Base-by-base conservation (phyloP, 1,140 invertebrate genomes). In the Micrasema minimum region DNA sequence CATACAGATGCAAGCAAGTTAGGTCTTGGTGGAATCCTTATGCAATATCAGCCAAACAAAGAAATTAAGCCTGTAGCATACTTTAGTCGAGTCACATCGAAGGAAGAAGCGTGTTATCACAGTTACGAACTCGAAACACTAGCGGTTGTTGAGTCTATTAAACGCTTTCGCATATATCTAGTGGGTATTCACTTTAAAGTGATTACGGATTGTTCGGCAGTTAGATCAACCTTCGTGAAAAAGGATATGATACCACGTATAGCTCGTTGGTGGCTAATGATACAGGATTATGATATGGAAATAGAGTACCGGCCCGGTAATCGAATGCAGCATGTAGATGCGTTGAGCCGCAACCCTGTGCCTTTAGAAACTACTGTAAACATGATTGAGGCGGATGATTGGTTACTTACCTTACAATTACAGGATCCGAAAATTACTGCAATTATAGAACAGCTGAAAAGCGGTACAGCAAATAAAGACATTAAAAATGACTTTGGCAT, bases 71-170 rank as follows among this genome's bases (percentile, higher is more conserved):
- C 80, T 0, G 61, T 81, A 9, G 76, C 75, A 6, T 82, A 79
- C 57, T 80, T 70, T 70, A 81, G 77, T 62, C 51, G 77, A 12
- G 65, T 77, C 18, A 81, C 79, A 1, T 74, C 75, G 20, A 26
- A 65, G 68, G 22, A 78, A 61, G 66, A 77, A 77, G 61, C 72
- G n/a, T 75, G 72, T 68, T 81, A 77, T 51, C 78, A 80, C 26
- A 76, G 67, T 65, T 81, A 77, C 64, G 81, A 83, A 65, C 62
- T 82, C 0, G 80, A 81, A 45, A 1, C 41, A 43, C 2, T n/a
- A n/a, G 7, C 0, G 4, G 16, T 43, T 43, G 12, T 43, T 2
- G 12, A 43, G 3, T 43, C 41, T 2, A 43, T 12, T 2, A 41
- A 5, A 41, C 1, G 5, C 1, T 5, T 41, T n/a, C 38, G 38